phyloP scores from a whole-genome alignment of 2,797 vertebrate genomes.

The Neostethus bicornis region DNA sequence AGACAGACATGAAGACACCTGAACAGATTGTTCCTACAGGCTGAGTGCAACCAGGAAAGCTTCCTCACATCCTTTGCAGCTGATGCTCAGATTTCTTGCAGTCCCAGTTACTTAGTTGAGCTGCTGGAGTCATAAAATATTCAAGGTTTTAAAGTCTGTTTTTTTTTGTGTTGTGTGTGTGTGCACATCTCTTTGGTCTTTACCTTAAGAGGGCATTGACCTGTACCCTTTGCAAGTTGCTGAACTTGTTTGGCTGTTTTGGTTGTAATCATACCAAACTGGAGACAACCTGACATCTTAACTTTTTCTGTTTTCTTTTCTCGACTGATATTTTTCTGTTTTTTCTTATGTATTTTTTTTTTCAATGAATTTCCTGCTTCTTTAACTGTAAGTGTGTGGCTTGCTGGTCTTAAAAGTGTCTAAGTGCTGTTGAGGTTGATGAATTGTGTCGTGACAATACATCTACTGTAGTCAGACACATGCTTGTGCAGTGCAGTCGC shows the following conservation, averaged over 20 bases:
- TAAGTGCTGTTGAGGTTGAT: not conserved
- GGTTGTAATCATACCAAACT: conserved; percentile 21
- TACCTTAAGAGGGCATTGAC: conserved; percentile 25
- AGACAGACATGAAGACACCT: conserved; percentile 25
- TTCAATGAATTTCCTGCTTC: no score
- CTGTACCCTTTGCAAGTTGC: conserved; percentile 32
- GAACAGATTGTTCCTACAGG: conserved; percentile 54
- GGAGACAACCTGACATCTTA: not conserved
- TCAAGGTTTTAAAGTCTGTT: not conserved
- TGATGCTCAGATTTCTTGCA: not conserved
- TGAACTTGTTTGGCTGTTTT: conserved; percentile 50
- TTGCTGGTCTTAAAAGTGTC: not conserved
- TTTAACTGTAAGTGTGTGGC: no score
- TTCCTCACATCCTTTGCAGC: not conserved
- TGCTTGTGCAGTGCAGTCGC: conserved; percentile 20
- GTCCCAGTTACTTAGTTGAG: not conserved
- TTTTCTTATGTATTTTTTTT: not conserved
- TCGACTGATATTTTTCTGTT: not conserved
- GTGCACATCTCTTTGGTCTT: not conserved
- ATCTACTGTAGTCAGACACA: conserved; percentile 5
- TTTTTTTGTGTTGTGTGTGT: not conserved
- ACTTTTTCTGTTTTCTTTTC: not conserved
- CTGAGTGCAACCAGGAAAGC: conserved; percentile 14
- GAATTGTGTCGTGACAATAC: conserved; percentile 8
- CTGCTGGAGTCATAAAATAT: not conserved